A percentile compares a stretch with the other conserved stretches of the same genome.
Evolutionary conservation across 2,888 invertebrate genomes (phyloP).

Genomic region (Lucinisca nassula): DNA sequence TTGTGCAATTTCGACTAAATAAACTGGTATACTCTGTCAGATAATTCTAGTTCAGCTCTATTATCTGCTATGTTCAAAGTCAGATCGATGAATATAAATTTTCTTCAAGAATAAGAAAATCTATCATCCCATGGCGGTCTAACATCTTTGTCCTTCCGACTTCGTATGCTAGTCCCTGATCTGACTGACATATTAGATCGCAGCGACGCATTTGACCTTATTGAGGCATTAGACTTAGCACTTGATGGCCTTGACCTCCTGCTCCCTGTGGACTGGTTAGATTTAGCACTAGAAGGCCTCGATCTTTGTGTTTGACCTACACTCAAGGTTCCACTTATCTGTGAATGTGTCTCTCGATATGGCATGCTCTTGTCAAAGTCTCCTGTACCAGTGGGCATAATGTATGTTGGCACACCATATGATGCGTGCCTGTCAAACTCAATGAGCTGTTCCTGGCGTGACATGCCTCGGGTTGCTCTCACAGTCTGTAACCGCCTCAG

Average conservation of each 20-base stretch:
- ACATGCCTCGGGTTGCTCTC: constrained; percentile 78
- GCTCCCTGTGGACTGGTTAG: constrained; percentile 47
- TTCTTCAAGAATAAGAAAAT: constrained; percentile 63
- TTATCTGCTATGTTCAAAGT: too few species aligned
- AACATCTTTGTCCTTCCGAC: constrained; percentile 39
- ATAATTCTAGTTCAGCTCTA: too few species aligned
- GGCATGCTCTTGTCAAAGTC: constrained; percentile 35
- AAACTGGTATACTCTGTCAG: too few species aligned
- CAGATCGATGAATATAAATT: too few species aligned
- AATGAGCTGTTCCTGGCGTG: constrained; percentile 77
- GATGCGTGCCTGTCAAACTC: constrained; percentile 76
- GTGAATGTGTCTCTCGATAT: constrained; percentile 27
- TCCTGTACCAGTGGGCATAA: constrained; percentile 36
- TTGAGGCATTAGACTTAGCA: constrained; percentile 74
- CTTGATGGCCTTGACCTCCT: constrained; percentile 74
- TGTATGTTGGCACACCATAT: constrained; percentile 79
- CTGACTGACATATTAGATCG: constrained; percentile 48
- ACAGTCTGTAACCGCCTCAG: constrained; percentile 78
- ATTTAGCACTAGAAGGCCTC: constrained; percentile 75
- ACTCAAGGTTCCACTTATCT: constrained; percentile 27
- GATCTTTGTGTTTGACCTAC: constrained; percentile 56
- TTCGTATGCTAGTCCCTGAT: constrained; percentile 35
- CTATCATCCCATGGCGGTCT: constrained; percentile 74
- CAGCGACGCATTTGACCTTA: constrained; percentile 60
- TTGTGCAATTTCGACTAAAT: too few species aligned